Percentiles rank a stretch among this genome's conserved stretches.
These are phyloP conservation scores for Melanophora roralis DNA, from an alignment of 2,888 invertebrate genomes.

Conservation along the genomic window DNA sequence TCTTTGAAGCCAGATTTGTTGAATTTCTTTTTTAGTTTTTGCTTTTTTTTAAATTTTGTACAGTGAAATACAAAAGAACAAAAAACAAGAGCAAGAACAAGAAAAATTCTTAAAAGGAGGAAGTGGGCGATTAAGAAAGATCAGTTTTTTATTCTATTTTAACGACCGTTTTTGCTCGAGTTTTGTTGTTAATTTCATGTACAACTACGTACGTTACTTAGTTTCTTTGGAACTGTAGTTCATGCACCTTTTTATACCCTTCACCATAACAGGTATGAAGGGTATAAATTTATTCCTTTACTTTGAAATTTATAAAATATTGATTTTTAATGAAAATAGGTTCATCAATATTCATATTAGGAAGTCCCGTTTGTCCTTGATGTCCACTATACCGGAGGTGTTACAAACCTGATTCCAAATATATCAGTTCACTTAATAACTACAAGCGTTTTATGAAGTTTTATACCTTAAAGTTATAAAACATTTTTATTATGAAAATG, in stretches of 20 bases:
- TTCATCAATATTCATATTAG: no score
- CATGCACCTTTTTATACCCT: constrained; percentile 68
- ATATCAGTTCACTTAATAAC: no score
- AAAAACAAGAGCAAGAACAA: constrained; percentile 13
- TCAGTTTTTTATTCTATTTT: constrained; percentile 22
- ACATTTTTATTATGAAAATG: no score
- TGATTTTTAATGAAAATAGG: no score
- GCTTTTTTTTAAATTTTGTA: constrained; percentile 19
- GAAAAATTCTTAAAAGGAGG: constrained; percentile 54
- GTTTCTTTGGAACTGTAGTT: constrained; percentile 12
- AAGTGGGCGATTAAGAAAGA: constrained; percentile 64
- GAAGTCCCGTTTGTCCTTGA: no score
- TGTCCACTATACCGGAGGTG: no score
- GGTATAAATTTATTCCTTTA: no score
- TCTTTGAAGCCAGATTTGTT: constrained; percentile 36
- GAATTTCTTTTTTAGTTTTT: constrained; percentile 9
- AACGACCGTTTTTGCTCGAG: constrained; percentile 19
- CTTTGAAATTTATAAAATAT: no score
- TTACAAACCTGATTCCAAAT: no score
- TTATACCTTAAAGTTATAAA: no score
- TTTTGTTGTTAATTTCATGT: constrained; percentile 27
- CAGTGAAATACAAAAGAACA: background rate
- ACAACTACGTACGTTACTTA: constrained; percentile 22
- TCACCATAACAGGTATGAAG: no score
- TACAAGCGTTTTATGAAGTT: no score